A percentile compares a stretch with the other conserved stretches of the same genome.
phyloP scores from a whole-genome alignment of 2,113 vertebrate genomes.

The Microcebus tavaratra region DNA sequence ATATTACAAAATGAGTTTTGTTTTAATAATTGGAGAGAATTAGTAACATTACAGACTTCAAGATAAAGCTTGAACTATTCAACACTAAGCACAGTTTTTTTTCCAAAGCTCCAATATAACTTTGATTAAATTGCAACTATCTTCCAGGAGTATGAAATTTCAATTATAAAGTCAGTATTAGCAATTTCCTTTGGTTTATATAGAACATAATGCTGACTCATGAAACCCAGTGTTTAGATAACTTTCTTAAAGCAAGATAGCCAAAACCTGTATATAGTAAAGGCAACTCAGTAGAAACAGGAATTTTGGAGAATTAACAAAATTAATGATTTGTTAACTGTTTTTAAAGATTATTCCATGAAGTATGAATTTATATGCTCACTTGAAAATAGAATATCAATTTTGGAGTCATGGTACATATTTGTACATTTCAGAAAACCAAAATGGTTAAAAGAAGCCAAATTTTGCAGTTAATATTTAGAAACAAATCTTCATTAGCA shows the following conservation, averaged over 20 bases:
- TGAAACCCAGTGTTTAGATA: conserved; percentile 15
- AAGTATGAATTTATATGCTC: background rate
- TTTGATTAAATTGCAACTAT: background rate
- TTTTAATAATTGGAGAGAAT: background rate
- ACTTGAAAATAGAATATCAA: background rate
- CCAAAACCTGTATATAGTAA: background rate
- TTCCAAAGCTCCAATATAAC: background rate
- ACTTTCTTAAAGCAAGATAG: conserved; percentile 30
- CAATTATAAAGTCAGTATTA: background rate
- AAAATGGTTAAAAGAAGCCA: background rate
- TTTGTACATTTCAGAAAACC: background rate
- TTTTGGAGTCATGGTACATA: background rate
- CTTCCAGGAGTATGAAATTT: background rate
- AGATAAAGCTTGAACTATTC: background rate
- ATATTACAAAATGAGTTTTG: background rate
- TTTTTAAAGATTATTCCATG: background rate
- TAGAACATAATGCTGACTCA: background rate
- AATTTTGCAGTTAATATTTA: background rate
- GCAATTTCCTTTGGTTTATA: conserved; percentile 1
- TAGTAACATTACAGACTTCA: background rate
- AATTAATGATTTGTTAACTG: background rate
- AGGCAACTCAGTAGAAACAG: background rate
- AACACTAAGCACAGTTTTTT: background rate
- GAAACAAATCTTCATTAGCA: background rate
- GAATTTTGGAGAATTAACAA: background rate